phyloP scores from a whole-genome alignment of 2,888 invertebrate genomes.

The Aquatica leii region DNA sequence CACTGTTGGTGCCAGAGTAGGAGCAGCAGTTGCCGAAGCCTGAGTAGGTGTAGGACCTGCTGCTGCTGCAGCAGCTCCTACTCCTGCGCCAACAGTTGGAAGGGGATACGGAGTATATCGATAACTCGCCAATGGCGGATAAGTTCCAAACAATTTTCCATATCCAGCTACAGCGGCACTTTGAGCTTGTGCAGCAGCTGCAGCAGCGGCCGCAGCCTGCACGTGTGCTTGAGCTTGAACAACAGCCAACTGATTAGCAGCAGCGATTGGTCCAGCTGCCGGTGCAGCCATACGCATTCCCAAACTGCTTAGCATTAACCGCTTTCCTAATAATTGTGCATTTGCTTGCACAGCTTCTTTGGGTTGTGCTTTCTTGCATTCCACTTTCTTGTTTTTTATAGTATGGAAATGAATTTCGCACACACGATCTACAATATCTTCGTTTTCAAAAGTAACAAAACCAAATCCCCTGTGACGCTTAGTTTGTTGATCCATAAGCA shows the following conservation, averaged over 20 bases:
- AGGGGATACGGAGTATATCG: constrained; percentile 73
- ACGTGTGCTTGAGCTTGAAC: constrained; percentile 60
- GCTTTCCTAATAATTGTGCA: constrained; percentile 72
- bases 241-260: constrained; percentile 69
- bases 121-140: constrained; percentile 66
- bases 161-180: constrained; percentile 70
- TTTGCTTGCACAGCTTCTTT: constrained; percentile 85
- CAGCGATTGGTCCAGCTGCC: constrained; percentile 61
- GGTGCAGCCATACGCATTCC: constrained; percentile 73
- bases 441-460: constrained; percentile 90
- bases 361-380: constrained; percentile 92
- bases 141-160: constrained; percentile 71
- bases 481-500: constrained; percentile 94
- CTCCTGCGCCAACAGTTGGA: constrained; percentile 56
- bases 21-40: constrained; percentile 66
- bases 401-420: constrained; percentile 94
- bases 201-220: constrained; percentile 60
- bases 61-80: constrained; percentile 62
- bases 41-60: constrained; percentile 60
- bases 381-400: constrained; percentile 89
- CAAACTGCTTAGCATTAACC: constrained; percentile 75
- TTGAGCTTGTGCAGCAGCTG: constrained; percentile 67
- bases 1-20: constrained; percentile 69
- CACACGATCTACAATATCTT: constrained; percentile 91
- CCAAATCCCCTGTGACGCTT: constrained; percentile 91